These are phyloP conservation scores for Choristoneura rosaceana DNA, from an alignment of 2,888 invertebrate species.

Conservation along the genomic window DNA sequence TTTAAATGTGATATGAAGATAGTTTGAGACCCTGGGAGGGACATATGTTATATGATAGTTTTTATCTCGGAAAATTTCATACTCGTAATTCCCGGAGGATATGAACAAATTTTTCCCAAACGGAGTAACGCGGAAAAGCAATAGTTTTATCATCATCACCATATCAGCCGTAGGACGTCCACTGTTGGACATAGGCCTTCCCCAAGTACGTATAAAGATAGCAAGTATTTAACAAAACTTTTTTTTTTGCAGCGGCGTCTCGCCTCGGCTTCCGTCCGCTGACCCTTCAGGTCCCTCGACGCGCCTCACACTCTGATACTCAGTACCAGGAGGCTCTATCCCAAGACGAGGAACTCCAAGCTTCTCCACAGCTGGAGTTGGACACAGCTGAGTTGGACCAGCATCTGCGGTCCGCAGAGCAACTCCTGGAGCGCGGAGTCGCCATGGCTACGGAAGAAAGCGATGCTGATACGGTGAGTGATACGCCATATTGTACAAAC, in stretches of 20 bases:
- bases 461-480: slow-evolving; percentile 79
- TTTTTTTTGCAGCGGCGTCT: slow-evolving; percentile 48
- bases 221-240: neutral
- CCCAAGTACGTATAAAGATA: no score
- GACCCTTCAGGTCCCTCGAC: slow-evolving; percentile 70
- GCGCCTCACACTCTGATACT: slow-evolving; percentile 52
- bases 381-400: slow-evolving; percentile 71
- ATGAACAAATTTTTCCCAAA: no score
- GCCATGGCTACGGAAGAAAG: slow-evolving; percentile 79
- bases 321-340: slow-evolving; percentile 53
- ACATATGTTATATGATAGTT: no score
- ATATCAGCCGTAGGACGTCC: no score
- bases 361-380: slow-evolving; percentile 70
- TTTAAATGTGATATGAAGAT: no score
- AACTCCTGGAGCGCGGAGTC: slow-evolving; percentile 68
- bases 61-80: no score
- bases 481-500: no score
- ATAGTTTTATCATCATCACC: no score
- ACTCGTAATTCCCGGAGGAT: no score
- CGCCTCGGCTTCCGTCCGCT: slow-evolving; percentile 69
- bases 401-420: slow-evolving; percentile 69
- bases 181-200: no score
- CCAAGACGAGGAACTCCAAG: slow-evolving; percentile 66
- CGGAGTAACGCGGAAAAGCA: no score
- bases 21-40: no score